Conservation (phyloP, 2,888 invertebrate genomes). For the Limnephilus rhombicus region DNA sequence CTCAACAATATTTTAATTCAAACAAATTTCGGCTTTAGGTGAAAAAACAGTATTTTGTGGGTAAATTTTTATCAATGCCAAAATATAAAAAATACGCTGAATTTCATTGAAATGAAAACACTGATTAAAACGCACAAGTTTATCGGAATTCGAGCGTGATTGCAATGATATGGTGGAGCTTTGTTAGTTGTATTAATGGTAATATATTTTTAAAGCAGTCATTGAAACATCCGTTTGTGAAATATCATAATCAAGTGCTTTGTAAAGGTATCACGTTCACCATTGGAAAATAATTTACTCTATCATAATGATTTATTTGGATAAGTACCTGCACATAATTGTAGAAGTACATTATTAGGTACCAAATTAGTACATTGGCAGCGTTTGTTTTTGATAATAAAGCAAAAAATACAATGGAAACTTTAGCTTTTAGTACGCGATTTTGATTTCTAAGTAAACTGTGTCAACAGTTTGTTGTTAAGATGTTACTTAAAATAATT, state of each 20-base stretch:
- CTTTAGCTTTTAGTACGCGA: not conserved
- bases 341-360: not conserved
- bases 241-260: not conserved
- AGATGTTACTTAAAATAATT: not conserved
- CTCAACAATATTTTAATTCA: not conserved
- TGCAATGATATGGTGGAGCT: not conserved
- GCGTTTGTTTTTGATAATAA: not conserved
- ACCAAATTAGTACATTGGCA: not conserved
- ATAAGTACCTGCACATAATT: not conserved
- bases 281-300: not conserved
- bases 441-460: too few species aligned
- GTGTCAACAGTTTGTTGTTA: too few species aligned
- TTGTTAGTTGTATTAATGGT: not conserved
- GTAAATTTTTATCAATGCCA: not conserved
- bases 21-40: not conserved
- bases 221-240: not conserved
- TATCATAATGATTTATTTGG: not conserved
- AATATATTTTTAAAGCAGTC: not conserved
- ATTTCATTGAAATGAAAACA: not conserved
- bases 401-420: not conserved
- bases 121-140: not conserved
- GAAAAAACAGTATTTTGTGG: not conserved
- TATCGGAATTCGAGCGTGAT: not conserved
- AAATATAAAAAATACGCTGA: not conserved
- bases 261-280: not conserved